Conservation (phyloP, 2,797 vertebrate genomes). For the Microctenopoma lineatum region DNA sequence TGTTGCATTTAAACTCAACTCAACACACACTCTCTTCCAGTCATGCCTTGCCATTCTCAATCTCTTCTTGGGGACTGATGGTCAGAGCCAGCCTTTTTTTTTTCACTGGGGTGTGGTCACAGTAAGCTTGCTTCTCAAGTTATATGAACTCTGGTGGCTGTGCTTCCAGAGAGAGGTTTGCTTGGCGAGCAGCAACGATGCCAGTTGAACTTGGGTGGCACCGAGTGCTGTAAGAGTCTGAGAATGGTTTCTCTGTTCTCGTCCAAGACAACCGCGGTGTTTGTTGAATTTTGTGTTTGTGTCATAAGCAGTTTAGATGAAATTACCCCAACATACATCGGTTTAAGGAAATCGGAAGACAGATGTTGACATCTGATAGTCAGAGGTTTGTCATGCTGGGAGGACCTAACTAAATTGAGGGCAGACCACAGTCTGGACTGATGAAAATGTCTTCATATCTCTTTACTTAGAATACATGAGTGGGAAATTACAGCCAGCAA, state of each 20-base stretch:
- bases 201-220: constrained; percentile 27
- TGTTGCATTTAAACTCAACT: background rate
- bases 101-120: constrained; percentile 25
- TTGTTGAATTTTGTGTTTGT: constrained; percentile 1
- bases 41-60: constrained; percentile 1
- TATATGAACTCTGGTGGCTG: constrained; percentile 24
- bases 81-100: background rate
- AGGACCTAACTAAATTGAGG: constrained; percentile 1
- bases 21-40: constrained; percentile 1
- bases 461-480: constrained; percentile 7
- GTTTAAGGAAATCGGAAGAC: constrained; percentile 9
- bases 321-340: background rate
- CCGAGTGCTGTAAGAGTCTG: background rate
- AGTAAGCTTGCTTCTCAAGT: constrained; percentile 30
- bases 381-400: constrained; percentile 10
- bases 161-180: constrained; percentile 30
- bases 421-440: constrained; percentile 28
- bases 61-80: constrained; percentile 5
- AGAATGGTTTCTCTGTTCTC: constrained; percentile 19
- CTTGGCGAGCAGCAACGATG: constrained; percentile 16
- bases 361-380: constrained; percentile 29
- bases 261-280: constrained; percentile 14
- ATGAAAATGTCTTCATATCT: constrained; percentile 18
- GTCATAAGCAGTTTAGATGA: background rate
- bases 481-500: background rate